Conservation (phyloP, 2,113 vertebrate species). For the Gymnarchus niloticus region DNA sequence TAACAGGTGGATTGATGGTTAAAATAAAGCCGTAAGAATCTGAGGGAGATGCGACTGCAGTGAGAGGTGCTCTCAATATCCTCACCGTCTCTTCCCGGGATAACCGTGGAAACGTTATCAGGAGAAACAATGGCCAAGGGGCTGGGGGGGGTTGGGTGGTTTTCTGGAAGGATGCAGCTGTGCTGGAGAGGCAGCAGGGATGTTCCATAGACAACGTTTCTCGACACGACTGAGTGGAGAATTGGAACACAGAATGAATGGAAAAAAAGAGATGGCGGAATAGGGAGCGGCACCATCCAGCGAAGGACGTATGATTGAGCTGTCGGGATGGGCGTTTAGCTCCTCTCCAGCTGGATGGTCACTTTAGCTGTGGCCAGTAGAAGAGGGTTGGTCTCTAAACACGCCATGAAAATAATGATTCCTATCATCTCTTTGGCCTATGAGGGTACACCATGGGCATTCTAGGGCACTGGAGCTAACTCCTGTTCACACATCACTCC, state of each 20-base stretch:
- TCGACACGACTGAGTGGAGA: no score
- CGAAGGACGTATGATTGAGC: neutral
- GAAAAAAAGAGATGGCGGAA: neutral
- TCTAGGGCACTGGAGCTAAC: neutral
- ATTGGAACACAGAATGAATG: neutral
- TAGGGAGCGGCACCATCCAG: neutral
- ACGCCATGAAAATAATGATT: neutral
- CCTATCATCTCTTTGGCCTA: neutral
- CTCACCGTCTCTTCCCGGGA: neutral
- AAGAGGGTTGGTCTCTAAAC: neutral
- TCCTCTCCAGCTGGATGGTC: neutral
- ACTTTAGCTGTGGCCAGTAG: neutral
- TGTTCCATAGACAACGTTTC: no score
- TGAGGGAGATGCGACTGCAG: neutral
- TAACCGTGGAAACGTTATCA: neutral
- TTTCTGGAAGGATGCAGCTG: neutral
- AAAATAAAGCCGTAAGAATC: slow-evolving; percentile 3
- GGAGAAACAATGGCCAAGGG: neutral
- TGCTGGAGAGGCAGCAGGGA: neutral
- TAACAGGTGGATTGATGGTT: slow-evolving; percentile 13
- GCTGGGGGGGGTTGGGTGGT: neutral
- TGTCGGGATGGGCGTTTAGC: neutral
- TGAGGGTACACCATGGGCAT: neutral
- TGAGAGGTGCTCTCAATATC: neutral
- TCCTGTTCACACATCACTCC: no score